Evolutionary conservation across 2,113 vertebrate species (phyloP), one percentile per base, ranked within the genome.

Genomic region (Mellivora capensis): DNA sequence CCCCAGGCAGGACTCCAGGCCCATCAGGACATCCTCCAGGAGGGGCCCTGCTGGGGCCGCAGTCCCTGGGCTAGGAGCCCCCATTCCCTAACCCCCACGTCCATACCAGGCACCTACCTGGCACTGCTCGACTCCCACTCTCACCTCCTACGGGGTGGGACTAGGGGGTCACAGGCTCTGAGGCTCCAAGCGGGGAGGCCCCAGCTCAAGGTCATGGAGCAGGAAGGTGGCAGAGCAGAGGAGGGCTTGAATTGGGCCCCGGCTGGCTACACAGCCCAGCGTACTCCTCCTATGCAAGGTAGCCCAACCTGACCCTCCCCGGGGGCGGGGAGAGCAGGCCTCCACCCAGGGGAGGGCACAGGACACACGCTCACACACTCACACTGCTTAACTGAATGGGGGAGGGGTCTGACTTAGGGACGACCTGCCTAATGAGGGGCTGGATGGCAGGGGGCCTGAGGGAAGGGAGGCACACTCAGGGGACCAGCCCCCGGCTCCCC

Each of bases 151-250:
- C 18, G 3, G 20, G n/a, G 44, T 47, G 27, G 4, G 6, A 64
- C 15, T 0, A 7, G 20, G 21, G 37, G 71, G 61, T n/a, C 14
- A 0, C 23, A 6, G 74, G 20, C 52, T 44, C 3, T 0, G 6
- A 93, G 37, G 31, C 27, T 12, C 8, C 0, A 13, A 34, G 25
- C 6, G 7, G 64, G 49, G 21, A 44, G 77, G 37, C 39, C 14
- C 23, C 2, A 59, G 54, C 82, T 89, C 95, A 97, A 96, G 95
- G 97, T 98, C 98, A 97, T 61, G n/a, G 27, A 37, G 91, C 57
- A 15, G 31, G 47, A 37, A 76, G 23, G 34, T 39, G 39, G 67
- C 71, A 3, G 3, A 49, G 69, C 59, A 5, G 14, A 64, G 21
- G 15, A n/a, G 96, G 90, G 37, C 72, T 61, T n/a, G 64, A 47